Percentiles rank a stretch among this genome's conserved stretches.
phyloP scores from a whole-genome alignment of 2,113 vertebrate genomes.

The Microtus pennsylvanicus region DNA sequence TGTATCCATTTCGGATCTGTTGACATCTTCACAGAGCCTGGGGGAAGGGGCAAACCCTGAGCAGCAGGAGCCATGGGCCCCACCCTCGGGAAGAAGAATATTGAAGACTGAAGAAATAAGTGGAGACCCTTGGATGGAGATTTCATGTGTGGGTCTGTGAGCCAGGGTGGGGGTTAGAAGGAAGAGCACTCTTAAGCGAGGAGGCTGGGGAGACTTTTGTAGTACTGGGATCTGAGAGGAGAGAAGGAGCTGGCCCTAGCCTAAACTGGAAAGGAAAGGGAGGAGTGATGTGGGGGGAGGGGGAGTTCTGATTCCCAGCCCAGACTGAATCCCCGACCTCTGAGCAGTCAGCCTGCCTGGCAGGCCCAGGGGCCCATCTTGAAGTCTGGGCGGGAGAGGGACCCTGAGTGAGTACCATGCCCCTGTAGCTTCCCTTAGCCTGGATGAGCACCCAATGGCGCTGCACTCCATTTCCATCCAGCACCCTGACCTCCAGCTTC shows the following conservation, averaged over 20 bases:
- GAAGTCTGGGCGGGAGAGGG: neutral
- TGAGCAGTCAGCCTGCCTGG: neutral
- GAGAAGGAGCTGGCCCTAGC: neutral
- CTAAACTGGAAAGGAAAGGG: neutral
- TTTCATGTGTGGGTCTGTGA: accelerated
- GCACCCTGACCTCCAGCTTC: neutral
- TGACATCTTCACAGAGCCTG: neutral
- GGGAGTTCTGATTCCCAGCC: neutral
- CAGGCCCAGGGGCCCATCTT: neutral
- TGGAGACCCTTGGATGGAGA: neutral
- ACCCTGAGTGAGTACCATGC: accelerated
- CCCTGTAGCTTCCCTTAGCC: neutral
- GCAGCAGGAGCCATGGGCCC: neutral
- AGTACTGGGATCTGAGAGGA: neutral
- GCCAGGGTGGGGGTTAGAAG: neutral
- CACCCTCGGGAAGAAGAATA: neutral
- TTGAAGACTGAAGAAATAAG: no score
- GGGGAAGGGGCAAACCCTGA: neutral
- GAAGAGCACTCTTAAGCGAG: accelerated
- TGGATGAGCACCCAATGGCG: neutral
- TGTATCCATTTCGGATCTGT: neutral
- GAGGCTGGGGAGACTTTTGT: neutral
- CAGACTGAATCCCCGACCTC: neutral
- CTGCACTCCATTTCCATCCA: neutral
- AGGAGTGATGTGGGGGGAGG: neutral